A percentile compares a stretch with the other conserved stretches of the same genome.
phyloP scores from a whole-genome alignment of 2,113 vertebrate species.

The Cynopterus brachyotis region DNA sequence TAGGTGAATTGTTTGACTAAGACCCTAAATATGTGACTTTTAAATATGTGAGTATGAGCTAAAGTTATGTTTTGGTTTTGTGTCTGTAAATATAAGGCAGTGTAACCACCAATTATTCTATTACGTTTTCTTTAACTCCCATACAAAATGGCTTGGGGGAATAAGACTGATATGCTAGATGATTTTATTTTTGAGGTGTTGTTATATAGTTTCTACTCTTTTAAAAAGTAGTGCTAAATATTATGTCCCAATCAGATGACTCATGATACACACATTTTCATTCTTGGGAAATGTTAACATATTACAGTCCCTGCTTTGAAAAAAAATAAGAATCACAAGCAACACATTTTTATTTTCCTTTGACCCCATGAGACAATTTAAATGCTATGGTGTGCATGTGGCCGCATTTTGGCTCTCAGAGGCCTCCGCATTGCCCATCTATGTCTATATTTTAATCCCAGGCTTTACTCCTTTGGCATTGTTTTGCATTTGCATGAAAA shows the following conservation, averaged over 20 bases:
- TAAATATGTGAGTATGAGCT: not conserved
- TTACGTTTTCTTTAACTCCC: conserved; percentile 59
- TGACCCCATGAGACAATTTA: conserved; percentile 70
- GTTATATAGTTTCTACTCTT: conserved; percentile 58
- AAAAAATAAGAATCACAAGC: conserved; percentile 78
- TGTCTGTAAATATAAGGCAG: conserved; percentile 50
- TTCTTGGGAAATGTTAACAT: conserved; percentile 80
- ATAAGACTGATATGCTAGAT: conserved; percentile 50
- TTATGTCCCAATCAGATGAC: conserved; percentile 72
- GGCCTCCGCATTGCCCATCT: conserved; percentile 56
- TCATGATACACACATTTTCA: conserved; percentile 78
- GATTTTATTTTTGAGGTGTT: conserved; percentile 60
- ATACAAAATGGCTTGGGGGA: conserved; percentile 65
- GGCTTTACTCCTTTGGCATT: conserved; percentile 80
- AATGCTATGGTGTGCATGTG: conserved; percentile 75
- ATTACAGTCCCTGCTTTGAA: conserved; percentile 78
- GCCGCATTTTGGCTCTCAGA: conserved; percentile 56
- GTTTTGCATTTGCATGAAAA: conserved; percentile 82
- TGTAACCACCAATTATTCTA: conserved; percentile 43
- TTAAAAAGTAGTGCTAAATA: conserved; percentile 70
- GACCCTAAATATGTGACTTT: not conserved
- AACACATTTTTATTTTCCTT: conserved; percentile 82
- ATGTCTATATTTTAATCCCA: conserved; percentile 63
- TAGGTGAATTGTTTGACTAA: conserved; percentile 48
- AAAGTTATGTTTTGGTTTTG: conserved; percentile 36